Percentiles rank a stretch among this genome's conserved stretches.
These are phyloP conservation scores for Seira ritae DNA, from an alignment of 2,888 invertebrate species.

Conservation along the genomic window DNA sequence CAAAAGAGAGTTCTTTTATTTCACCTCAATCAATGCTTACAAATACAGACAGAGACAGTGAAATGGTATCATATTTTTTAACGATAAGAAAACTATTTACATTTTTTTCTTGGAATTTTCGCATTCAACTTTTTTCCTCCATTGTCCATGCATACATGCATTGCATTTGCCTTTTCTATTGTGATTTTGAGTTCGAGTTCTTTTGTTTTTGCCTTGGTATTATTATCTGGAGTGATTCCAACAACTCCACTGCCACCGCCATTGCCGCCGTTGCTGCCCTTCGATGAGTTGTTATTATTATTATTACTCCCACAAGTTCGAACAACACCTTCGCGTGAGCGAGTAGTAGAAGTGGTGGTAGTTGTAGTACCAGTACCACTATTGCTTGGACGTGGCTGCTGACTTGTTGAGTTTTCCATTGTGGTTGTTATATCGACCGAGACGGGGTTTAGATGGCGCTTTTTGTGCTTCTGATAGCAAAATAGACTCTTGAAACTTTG, in stretches of 20 bases:
- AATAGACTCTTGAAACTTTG: slow-evolving; percentile 90
- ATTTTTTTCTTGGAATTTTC: too few species aligned
- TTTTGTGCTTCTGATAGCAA: slow-evolving; percentile 88
- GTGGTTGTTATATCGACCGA: slow-evolving; percentile 76
- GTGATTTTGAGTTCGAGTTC: slow-evolving; percentile 77
- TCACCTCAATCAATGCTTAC: too few species aligned
- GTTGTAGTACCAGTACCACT: too few species aligned
- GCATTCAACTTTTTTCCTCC: too few species aligned
- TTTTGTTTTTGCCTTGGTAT: slow-evolving; percentile 63
- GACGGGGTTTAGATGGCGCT: slow-evolving; percentile 82
- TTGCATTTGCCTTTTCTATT: background rate
- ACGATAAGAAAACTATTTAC: too few species aligned
- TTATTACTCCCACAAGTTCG: background rate
- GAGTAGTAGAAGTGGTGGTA: too few species aligned
- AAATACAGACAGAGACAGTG: too few species aligned
- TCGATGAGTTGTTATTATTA: background rate
- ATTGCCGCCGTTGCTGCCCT: background rate
- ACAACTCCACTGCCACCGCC: slow-evolving; percentile 19
- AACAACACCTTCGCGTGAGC: background rate
- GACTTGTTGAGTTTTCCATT: slow-evolving; percentile 47
- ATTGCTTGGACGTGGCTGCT: background rate
- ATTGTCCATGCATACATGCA: too few species aligned
- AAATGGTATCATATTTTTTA: too few species aligned
- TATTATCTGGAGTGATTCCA: slow-evolving; percentile 58
- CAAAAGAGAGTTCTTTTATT: too few species aligned